phyloP scores from a whole-genome alignment of 1,140 invertebrate genomes.

The Drosophila azteca region DNA sequence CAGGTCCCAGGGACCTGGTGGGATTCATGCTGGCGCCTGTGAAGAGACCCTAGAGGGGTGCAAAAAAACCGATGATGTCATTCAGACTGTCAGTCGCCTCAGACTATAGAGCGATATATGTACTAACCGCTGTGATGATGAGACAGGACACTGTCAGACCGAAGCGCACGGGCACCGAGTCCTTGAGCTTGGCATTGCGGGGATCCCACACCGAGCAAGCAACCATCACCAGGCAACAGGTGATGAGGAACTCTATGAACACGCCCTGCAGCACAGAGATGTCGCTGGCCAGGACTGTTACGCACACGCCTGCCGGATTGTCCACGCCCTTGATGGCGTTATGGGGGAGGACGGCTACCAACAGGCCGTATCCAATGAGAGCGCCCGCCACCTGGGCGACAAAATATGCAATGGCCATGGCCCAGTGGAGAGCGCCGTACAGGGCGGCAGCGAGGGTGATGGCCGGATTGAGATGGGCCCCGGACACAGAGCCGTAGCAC shows the following conservation, averaged over 20 bases:
- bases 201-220: constrained; percentile 87
- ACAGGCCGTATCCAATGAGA: constrained; percentile 87
- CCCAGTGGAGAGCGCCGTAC: constrained; percentile 84
- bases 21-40: constrained; percentile 93
- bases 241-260: constrained; percentile 86
- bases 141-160: constrained; percentile 86
- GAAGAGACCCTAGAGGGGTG: constrained; percentile 85
- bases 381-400: constrained; percentile 89
- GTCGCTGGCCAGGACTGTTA: constrained; percentile 85
- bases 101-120: not conserved
- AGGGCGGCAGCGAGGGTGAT: constrained; percentile 89
- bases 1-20: constrained; percentile 90
- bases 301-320: constrained; percentile 85
- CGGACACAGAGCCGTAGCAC: constrained; percentile 92
- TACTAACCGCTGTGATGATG: constrained; percentile 85
- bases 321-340: constrained; percentile 70
- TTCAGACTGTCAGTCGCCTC: not conserved
- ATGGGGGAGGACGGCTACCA: constrained; percentile 87
- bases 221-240: constrained; percentile 86
- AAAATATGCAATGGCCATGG: constrained; percentile 89
- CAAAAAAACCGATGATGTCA: not conserved
- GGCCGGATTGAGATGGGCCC: constrained; percentile 95
- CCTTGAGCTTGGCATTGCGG: constrained; percentile 85
- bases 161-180: constrained; percentile 86
- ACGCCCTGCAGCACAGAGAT: constrained; percentile 84